These are phyloP conservation scores for Uria aalge DNA, from an alignment of 2,113 vertebrate species.

Conservation along the genomic window DNA sequence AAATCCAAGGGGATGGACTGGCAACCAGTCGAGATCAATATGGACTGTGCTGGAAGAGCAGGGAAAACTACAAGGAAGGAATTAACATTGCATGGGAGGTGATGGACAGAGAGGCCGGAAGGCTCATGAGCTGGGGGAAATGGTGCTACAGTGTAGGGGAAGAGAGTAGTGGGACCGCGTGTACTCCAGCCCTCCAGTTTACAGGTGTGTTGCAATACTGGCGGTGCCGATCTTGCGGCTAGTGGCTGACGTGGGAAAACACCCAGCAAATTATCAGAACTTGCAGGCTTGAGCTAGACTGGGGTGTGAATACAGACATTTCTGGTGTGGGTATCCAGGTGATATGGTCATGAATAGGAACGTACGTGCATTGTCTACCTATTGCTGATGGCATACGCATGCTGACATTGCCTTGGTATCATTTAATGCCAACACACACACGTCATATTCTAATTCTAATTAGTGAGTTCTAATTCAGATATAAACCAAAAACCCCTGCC, in stretches of 20 bases:
- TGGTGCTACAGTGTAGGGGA: not conserved
- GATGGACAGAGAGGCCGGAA: not conserved
- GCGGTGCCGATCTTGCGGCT: not conserved
- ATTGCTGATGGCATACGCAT: not conserved
- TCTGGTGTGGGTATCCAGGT: not conserved
- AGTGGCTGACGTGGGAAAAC: not conserved
- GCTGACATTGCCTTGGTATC: not conserved
- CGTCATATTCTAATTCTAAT: not conserved
- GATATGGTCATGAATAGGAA: not conserved
- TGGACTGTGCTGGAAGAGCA: not conserved
- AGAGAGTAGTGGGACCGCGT: not conserved
- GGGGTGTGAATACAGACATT: not conserved
- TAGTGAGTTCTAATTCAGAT: not conserved
- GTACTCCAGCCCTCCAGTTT: not conserved
- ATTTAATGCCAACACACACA: not conserved
- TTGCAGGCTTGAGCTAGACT: not conserved
- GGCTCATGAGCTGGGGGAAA: not conserved
- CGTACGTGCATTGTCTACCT: not conserved
- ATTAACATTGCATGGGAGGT: rapidly evolving
- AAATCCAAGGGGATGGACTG: not conserved
- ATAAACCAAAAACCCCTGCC: not conserved
- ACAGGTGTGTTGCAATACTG: not conserved
- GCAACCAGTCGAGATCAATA: not conserved
- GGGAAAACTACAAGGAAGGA: not conserved
- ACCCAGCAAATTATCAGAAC: not conserved